Evolutionary conservation across 35 echinoderm and acorn worm genomes (phyloP), one percentile per base, ranked within the genome.

Genomic region (Ophioderma brevispina): DNA sequence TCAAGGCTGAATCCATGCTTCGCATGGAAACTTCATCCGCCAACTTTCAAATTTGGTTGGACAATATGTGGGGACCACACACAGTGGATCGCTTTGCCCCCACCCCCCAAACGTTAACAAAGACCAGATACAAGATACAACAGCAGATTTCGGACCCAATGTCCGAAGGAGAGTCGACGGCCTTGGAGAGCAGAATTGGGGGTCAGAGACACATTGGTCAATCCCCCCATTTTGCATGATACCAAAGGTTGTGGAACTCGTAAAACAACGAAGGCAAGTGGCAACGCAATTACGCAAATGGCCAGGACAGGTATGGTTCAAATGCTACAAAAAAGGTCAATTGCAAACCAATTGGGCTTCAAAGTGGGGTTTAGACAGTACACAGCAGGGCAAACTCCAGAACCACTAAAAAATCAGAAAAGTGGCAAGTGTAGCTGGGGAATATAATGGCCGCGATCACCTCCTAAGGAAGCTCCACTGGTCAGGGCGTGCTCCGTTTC

Each of bases 51-150:
- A 46, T n/a, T n/a, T 77, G 36, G 21, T 25, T 88, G 1, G 64
- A 88, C n/a, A 39, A 75, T 0, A 76, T 92, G 39, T 92, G 90
- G 82, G 90, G 83, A 32, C 82, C 82, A 30, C 90, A 92, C 64
- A 92, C 37, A 25, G 41, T 82, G 70, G 83, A 92, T 43, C 64
- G 90, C 21, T 92, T 92, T 83, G 84, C 30, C 30, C n/a, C n/a
- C n/a, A n/a, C n/a, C n/a, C n/a, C n/a, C n/a, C n/a, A n/a, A n/a
- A 92, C 55, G 13, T 39, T 85, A 32, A 56, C 77, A 55, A 93
- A 93, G 28, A 13, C 91, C 82, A 64, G 10, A 82, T 31, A 78
- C 91, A 37, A n/a, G 80, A 36, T 93, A 89, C 91, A 93, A 93
- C 91, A 93, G 83, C 36, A 31, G 40, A 32, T 38, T 33, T 59